These are phyloP conservation scores for Myoxocephalus aenaeus DNA, from an alignment of 2,797 vertebrate species.

Conservation along the genomic window DNA sequence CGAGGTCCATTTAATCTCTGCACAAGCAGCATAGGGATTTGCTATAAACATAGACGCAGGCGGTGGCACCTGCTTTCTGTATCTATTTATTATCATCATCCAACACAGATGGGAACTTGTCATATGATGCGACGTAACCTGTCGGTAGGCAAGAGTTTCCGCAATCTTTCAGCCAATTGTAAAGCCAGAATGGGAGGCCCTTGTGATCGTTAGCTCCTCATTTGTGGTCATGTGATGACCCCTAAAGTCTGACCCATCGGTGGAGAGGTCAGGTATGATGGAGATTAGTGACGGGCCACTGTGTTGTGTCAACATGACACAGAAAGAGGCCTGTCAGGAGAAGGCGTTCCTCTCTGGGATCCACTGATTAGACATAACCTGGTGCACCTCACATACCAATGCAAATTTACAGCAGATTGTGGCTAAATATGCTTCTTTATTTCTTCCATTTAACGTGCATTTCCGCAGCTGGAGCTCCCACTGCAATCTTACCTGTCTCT, in stretches of 20 bases:
- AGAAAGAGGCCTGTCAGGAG: slow-evolving; percentile 35
- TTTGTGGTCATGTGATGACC: slow-evolving; percentile 70
- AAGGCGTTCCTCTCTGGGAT: slow-evolving; percentile 44
- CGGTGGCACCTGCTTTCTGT: slow-evolving; percentile 53
- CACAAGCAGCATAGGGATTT: slow-evolving; percentile 39
- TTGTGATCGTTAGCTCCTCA: slow-evolving; percentile 48
- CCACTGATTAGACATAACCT: slow-evolving; percentile 26
- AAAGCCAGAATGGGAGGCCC: slow-evolving; percentile 29
- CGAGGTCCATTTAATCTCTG: slow-evolving; percentile 42
- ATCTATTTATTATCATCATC: neutral
- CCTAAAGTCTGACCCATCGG: slow-evolving; percentile 50
- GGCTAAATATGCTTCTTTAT: neutral
- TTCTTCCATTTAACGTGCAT: neutral
- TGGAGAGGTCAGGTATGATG: slow-evolving; percentile 65
- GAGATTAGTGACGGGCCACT: slow-evolving; percentile 67
- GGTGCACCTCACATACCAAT: slow-evolving; percentile 21
- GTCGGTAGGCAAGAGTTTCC: slow-evolving; percentile 24
- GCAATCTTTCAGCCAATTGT: slow-evolving; percentile 12
- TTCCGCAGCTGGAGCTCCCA: slow-evolving; percentile 11
- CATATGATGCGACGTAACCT: slow-evolving; percentile 48
- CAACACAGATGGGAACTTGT: slow-evolving; percentile 20
- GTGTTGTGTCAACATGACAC: slow-evolving; percentile 76
- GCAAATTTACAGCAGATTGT: neutral
- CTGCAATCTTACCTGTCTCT: slow-evolving; percentile 18
- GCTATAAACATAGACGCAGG: slow-evolving; percentile 21